phyloP scores from a whole-genome alignment of 2,888 invertebrate genomes.

The Xestia ashworthii region DNA sequence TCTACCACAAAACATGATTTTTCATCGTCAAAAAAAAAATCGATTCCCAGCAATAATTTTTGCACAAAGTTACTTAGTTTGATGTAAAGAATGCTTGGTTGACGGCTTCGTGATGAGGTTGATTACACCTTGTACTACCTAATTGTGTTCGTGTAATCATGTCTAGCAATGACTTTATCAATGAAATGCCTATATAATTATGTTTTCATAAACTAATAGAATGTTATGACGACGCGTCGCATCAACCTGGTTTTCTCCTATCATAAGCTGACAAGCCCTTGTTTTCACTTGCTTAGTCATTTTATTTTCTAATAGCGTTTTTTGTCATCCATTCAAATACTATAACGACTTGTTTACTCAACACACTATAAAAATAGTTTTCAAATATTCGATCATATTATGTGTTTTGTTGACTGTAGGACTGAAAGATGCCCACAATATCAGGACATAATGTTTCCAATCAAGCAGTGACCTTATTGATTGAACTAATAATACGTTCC shows the following conservation, averaged over 20 bases:
- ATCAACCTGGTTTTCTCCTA: constrained; percentile 18
- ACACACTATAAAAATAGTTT: no score
- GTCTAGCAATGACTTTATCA: background rate
- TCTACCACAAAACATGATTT: no score
- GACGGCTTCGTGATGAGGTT: no score
- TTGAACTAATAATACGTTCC: background rate
- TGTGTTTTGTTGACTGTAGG: background rate
- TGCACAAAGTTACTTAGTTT: no score
- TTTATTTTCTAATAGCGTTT: constrained; percentile 34
- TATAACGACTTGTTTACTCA: no score
- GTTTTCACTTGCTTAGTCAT: constrained; percentile 30
- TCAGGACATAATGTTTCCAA: background rate
- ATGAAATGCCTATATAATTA: background rate
- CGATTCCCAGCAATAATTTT: no score
- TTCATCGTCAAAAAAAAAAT: no score
- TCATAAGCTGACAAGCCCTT: constrained; percentile 35
- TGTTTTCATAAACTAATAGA: background rate
- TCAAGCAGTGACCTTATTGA: background rate
- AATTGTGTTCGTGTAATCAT: background rate
- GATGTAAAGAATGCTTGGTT: no score
- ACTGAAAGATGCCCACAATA: background rate
- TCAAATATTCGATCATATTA: no score
- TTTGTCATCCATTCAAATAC: background rate
- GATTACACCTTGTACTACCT: no score
- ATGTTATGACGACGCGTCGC: constrained; percentile 2